Evolutionary conservation across 2,113 vertebrate genomes (phyloP).

Genomic region (Pandion haliaetus): DNA sequence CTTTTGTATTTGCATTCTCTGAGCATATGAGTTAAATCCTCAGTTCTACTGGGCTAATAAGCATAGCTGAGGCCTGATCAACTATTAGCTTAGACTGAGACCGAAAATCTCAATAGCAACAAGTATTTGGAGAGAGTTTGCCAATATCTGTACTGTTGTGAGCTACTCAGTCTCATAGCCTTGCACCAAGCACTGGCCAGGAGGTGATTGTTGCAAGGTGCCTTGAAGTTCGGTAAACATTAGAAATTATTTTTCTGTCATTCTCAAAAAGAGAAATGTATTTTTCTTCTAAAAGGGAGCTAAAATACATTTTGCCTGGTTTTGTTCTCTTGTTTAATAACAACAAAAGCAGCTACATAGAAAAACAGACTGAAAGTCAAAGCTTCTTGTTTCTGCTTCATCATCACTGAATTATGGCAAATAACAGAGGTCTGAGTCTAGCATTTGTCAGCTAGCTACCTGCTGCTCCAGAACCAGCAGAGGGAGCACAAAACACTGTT

Average conservation of each 20-base stretch:
- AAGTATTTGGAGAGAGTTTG: neutral
- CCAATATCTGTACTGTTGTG: neutral
- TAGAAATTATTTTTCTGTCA: neutral
- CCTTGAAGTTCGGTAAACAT: neutral
- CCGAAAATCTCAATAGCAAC: neutral
- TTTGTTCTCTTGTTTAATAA: neutral
- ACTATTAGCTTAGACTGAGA: neutral
- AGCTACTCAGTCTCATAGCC: neutral
- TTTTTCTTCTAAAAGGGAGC: neutral
- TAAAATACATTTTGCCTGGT: neutral
- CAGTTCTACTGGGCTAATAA: neutral
- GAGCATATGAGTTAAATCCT: neutral
- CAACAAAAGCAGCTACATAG: rapidly evolving
- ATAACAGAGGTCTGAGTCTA: neutral
- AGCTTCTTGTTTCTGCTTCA: neutral
- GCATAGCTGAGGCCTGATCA: neutral
- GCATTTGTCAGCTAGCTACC: neutral
- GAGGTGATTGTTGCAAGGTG: neutral
- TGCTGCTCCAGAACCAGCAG: slow-evolving; percentile 29
- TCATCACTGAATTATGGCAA: neutral
- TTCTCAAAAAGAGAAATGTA: neutral
- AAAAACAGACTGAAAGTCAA: neutral
- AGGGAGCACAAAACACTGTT: slow-evolving; percentile 45
- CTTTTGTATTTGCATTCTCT: neutral
- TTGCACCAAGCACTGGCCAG: rapidly evolving